These are phyloP conservation scores for Leptothorax acervorum DNA, from an alignment of 2,888 invertebrate species.

Conservation along the genomic window DNA sequence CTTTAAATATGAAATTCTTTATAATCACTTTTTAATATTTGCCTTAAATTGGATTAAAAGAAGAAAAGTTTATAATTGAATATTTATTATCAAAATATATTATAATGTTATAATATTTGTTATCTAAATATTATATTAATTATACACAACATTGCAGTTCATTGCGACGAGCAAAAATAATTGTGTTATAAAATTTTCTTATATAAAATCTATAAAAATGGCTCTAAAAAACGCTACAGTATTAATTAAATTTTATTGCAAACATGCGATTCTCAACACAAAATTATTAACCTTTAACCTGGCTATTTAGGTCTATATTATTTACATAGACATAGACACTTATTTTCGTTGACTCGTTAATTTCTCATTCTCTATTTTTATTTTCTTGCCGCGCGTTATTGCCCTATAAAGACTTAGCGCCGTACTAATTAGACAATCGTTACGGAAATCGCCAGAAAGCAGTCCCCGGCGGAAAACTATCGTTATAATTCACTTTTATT, in stretches of 20 bases:
- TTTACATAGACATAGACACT: slow-evolving; percentile 3
- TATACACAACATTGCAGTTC: neutral
- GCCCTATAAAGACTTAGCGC: neutral
- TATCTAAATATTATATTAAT: neutral
- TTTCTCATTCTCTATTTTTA: neutral
- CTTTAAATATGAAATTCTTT: neutral
- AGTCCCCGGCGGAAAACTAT: neutral
- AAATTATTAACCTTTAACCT: neutral
- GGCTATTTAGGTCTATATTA: neutral
- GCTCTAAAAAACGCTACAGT: neutral
- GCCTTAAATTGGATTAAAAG: neutral
- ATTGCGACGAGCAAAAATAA: neutral
- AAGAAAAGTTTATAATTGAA: neutral
- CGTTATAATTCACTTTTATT: slow-evolving; percentile 45
- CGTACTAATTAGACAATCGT: slow-evolving; percentile 32
- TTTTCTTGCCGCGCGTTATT: neutral
- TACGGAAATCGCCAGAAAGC: slow-evolving; percentile 20
- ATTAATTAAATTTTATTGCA: neutral
- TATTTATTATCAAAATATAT: neutral
- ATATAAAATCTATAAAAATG: neutral
- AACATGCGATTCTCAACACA: neutral
- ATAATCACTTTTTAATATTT: too few relatives aligned
- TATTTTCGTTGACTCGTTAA: slow-evolving; percentile 16
- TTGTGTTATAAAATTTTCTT: neutral
- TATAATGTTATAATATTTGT: neutral